These are phyloP conservation scores for Phyllostomus hastatus DNA, from an alignment of 2,113 vertebrate species.

Conservation along the genomic window DNA sequence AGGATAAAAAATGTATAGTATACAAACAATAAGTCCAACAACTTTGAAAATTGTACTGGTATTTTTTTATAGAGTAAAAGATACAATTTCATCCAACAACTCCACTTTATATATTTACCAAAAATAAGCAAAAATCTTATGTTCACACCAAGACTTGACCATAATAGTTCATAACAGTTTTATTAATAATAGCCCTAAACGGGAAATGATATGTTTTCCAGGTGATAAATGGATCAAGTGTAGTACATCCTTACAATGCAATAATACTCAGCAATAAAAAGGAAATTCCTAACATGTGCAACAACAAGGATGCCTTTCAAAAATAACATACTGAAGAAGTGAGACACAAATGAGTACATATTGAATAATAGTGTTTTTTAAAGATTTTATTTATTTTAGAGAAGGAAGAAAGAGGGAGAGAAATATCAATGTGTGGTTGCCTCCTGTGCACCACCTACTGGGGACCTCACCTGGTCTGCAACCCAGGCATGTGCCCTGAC, in stretches of 20 bases:
- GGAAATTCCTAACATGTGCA: neutral
- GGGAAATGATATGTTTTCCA: constrained; percentile 12
- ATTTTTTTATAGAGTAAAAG: neutral
- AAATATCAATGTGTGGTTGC: too few relatives aligned
- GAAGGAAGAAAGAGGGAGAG: too few relatives aligned
- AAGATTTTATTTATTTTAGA: too few relatives aligned
- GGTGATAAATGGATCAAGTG: neutral
- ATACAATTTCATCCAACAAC: neutral
- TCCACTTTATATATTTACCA: neutral
- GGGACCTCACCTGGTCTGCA: too few relatives aligned
- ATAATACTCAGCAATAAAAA: neutral
- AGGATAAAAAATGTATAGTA: neutral
- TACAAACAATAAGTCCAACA: neutral
- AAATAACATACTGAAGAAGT: neutral
- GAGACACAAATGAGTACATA: neutral
- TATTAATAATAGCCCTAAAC: neutral
- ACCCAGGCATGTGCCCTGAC: too few relatives aligned
- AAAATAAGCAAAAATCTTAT: neutral
- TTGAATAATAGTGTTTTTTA: neutral
- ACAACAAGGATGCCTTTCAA: neutral
- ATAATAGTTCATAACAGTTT: neutral
- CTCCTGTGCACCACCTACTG: too few relatives aligned
- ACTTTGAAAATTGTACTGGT: neutral
- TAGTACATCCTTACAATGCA: neutral
- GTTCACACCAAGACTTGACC: neutral